Evolutionary conservation across 2,888 invertebrate species (phyloP).

Genomic region (Netelia inedita): DNA sequence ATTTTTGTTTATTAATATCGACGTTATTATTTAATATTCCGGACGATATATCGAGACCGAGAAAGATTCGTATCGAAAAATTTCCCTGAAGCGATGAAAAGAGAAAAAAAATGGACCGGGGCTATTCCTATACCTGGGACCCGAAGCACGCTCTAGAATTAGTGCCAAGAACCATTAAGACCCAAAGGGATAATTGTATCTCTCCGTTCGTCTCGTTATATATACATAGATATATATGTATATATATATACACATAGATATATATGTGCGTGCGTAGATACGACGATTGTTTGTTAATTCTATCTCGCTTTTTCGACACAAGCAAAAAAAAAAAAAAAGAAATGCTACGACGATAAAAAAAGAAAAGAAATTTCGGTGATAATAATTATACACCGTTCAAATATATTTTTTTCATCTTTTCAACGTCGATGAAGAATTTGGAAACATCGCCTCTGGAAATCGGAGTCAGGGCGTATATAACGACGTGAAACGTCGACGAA

Average conservation of each 20-base stretch:
- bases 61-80: slow-evolving; percentile 40
- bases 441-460: not conserved
- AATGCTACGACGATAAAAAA: slow-evolving; percentile 30
- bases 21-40: not conserved
- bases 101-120: slow-evolving; percentile 68
- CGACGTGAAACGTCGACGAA: not conserved
- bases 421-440: not conserved
- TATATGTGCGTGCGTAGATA: not conserved
- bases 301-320: slow-evolving; percentile 28
- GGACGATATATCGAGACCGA: not conserved
- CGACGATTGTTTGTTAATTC: slow-evolving; percentile 1
- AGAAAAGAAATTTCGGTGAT: slow-evolving; percentile 16
- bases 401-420: not conserved
- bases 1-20: not conserved
- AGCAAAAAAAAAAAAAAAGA: slow-evolving; percentile 49
- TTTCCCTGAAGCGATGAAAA: slow-evolving; percentile 79
- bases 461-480: not conserved
- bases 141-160: slow-evolving; percentile 79
- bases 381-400: slow-evolving; percentile 39
- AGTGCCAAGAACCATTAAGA: slow-evolving; percentile 80
- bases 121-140: slow-evolving; percentile 72
- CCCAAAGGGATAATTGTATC: slow-evolving; percentile 79
- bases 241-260: not conserved
- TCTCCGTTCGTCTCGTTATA: slow-evolving; percentile 33
- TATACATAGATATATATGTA: not conserved